A percentile compares a stretch with the other conserved stretches of the same genome.
These are phyloP conservation scores for Neogale vison DNA, from an alignment of 2,113 vertebrate species.

Conservation along the genomic window DNA sequence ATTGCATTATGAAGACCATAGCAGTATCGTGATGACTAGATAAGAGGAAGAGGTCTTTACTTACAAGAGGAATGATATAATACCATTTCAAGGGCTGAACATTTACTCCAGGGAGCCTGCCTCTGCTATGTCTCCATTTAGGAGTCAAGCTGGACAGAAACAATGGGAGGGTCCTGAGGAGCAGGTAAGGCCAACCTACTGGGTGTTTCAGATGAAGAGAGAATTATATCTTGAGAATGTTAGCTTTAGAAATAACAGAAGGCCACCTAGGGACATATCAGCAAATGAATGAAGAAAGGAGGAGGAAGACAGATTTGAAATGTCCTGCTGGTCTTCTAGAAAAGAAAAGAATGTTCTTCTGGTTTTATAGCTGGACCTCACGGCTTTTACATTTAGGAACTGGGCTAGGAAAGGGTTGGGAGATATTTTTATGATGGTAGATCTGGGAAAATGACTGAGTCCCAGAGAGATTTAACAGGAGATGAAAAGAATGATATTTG, in stretches of 20 bases:
- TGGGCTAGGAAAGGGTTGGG: background rate
- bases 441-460: background rate
- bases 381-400: background rate
- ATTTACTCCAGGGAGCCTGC: background rate
- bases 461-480: constrained; percentile 34
- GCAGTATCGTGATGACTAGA: background rate
- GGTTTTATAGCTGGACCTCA: background rate
- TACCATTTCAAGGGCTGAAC: background rate
- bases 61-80: background rate
- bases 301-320: background rate
- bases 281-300: background rate
- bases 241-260: background rate
- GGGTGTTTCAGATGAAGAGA: background rate
- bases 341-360: background rate
- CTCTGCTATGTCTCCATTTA: background rate
- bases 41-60: background rate
- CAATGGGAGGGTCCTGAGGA: background rate
- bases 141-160: background rate
- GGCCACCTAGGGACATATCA: background rate
- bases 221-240: background rate
- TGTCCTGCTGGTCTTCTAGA: background rate
- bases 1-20: background rate
- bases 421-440: background rate
- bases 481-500: constrained; percentile 1
- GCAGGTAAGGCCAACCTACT: background rate